Conservation (phyloP, 2,797 vertebrate species). For the Lepus townsendii region DNA sequence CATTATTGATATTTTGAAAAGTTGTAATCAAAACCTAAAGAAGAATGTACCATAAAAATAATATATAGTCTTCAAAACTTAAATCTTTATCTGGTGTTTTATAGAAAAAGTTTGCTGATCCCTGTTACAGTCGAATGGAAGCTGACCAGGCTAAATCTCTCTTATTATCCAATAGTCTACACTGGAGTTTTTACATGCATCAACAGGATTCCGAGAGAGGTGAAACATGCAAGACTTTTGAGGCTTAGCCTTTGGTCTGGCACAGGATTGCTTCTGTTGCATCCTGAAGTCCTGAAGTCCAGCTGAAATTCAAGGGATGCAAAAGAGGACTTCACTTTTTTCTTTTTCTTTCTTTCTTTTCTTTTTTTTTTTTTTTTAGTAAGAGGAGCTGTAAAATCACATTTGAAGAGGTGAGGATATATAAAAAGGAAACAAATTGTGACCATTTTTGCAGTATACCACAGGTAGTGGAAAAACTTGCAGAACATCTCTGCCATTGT, state of each 20-base stretch:
- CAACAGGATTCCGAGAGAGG: not conserved
- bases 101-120: not conserved
- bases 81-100: not conserved
- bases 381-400: not conserved
- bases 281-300: not conserved
- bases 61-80: not conserved
- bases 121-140: not conserved
- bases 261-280: not conserved
- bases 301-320: not conserved
- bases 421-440: not conserved
- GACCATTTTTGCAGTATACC: not conserved
- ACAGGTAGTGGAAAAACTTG: not conserved
- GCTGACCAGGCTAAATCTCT: not conserved
- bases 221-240: not conserved
- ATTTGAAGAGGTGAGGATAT: not conserved
- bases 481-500: not conserved
- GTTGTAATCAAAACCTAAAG: not conserved
- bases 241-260: not conserved
- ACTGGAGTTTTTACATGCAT: not conserved
- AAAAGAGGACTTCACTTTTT: not conserved
- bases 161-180: not conserved
- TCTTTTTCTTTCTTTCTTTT: too few relatives aligned
- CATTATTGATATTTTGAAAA: conserved; percentile 27
- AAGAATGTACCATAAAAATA: not conserved
- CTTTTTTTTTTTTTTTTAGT: not conserved